Evolutionary conservation across 2,797 vertebrate genomes (phyloP), one percentile per base, ranked within the genome.

Genomic region (Oceanodroma leucorhoa): DNA sequence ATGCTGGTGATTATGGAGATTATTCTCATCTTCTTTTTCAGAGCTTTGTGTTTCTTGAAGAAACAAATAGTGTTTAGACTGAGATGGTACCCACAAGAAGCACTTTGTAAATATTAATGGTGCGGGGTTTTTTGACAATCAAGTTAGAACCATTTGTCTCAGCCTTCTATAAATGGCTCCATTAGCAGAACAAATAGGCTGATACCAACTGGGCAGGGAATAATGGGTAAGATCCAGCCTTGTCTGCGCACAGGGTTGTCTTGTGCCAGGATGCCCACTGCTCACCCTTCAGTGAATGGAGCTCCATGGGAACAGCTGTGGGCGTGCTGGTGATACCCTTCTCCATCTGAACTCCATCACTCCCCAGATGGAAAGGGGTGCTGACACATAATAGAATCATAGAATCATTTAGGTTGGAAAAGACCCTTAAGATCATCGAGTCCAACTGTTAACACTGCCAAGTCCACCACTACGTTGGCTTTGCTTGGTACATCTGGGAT

Each of bases 321-420:
- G 16, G 43, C 0, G 0, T 43, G n/a, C 32, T 76, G 62, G 32
- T 30, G 23, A 24, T 27, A 11, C 5, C 11, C 29, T 64, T 61
- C 71, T 58, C 41, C 1, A 0, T 29, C 66, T 53, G 48, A 89
- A 18, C 55, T 76, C 70, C 15, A 6, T 48, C 10, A 1, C 14
- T 67, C 27, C 55, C 40, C 24, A 27, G 10, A 22, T 69, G 48
- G 3, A 54, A 51, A 80, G 7, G 14, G 19, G 4, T 36, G 30
- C 43, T 76, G 65, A 36, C 34, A 55, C 23, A 27, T 22, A 24
- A 36, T 11, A 26, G 55, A 58, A 34, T 57, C 55, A 57, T 24
- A 24, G n/a, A 48, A 40, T 46, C 12, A 5, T 40, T 85, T 75
- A 38, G 21, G 13, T 22, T 71, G 24, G 41, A 87, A 73, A 91